These are phyloP conservation scores for Sesamia inferens DNA, from an alignment of 2,888 invertebrate species.

Conservation along the genomic window DNA sequence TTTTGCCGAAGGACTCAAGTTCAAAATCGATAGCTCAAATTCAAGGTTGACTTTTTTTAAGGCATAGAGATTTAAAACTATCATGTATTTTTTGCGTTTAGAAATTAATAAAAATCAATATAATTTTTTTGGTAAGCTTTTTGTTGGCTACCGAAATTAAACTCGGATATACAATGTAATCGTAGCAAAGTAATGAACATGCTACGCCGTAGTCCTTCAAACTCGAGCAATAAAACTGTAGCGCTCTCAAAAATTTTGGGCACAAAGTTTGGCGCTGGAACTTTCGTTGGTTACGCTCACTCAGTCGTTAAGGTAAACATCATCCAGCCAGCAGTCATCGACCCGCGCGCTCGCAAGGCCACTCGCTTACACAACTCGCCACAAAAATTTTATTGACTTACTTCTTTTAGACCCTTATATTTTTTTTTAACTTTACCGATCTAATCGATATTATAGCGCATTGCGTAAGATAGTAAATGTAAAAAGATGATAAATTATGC, in stretches of 20 bases:
- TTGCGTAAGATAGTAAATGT: conserved; percentile 34
- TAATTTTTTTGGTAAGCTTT: conserved; percentile 29
- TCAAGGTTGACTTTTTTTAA: conserved; percentile 47
- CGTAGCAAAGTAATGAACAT: conserved; percentile 54
- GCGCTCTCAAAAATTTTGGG: conserved; percentile 70
- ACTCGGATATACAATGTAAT: conserved; percentile 24
- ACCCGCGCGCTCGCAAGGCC: conserved; percentile 84
- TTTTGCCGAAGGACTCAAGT: conserved; percentile 49
- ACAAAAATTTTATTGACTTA: conserved; percentile 77
- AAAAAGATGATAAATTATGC: conserved; percentile 59
- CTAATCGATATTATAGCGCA: conserved; percentile 36
- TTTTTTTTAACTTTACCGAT: conserved; percentile 57
- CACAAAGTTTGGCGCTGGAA: conserved; percentile 72
- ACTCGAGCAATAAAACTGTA: conserved; percentile 66
- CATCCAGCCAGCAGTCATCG: conserved; percentile 82
- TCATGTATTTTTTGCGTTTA: conserved; percentile 32
- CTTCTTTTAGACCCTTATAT: conserved; percentile 62
- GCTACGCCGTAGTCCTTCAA: conserved; percentile 71
- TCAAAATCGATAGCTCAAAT: conserved; percentile 38
- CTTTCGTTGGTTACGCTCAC: conserved; percentile 82
- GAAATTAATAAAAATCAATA: conserved; percentile 35
- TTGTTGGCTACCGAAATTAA: conserved; percentile 26
- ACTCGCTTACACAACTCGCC: conserved; percentile 85
- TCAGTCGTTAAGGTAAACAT: conserved; percentile 86
- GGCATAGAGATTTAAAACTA: conserved; percentile 33